Conservation (phyloP, 1,140 invertebrate genomes). For the Meloidogyne hapla region DNA sequence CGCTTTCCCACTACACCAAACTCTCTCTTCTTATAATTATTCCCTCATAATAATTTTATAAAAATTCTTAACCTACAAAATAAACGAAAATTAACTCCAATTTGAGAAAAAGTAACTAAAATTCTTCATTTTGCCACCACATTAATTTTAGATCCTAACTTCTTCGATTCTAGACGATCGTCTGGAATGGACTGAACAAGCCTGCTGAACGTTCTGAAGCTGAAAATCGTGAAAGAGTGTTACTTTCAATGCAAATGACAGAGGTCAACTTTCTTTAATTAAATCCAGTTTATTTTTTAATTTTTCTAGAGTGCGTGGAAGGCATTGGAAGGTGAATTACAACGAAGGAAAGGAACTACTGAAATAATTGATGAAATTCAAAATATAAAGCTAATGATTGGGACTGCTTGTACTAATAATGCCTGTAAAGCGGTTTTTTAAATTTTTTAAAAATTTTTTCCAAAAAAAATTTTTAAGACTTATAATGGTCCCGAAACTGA, state of each 20-base stretch:
- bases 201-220: conserved; percentile 56
- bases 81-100: too few species aligned
- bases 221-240: neutral
- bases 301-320: conserved; percentile 51
- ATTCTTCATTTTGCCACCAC: too few species aligned
- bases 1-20: too few species aligned
- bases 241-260: conserved; percentile 8
- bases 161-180: conserved; percentile 54
- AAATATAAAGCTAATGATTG: conserved; percentile 68
- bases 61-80: too few species aligned
- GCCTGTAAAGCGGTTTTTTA: conserved; percentile 73
- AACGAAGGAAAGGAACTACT: conserved; percentile 44
- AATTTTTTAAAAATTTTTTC: neutral
- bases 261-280: neutral
- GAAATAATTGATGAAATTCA: conserved; percentile 52
- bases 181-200: conserved; percentile 60
- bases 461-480: conserved; percentile 65
- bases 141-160: conserved; percentile 22
- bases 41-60: too few species aligned
- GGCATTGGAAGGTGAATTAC: conserved; percentile 11
- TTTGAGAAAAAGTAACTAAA: too few species aligned
- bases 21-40: too few species aligned
- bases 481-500: conserved; percentile 75
- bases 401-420: conserved; percentile 83
- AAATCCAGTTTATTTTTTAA: neutral